Conservation (phyloP, 1,140 invertebrate genomes). For the Leptinotarsa texana region DNA sequence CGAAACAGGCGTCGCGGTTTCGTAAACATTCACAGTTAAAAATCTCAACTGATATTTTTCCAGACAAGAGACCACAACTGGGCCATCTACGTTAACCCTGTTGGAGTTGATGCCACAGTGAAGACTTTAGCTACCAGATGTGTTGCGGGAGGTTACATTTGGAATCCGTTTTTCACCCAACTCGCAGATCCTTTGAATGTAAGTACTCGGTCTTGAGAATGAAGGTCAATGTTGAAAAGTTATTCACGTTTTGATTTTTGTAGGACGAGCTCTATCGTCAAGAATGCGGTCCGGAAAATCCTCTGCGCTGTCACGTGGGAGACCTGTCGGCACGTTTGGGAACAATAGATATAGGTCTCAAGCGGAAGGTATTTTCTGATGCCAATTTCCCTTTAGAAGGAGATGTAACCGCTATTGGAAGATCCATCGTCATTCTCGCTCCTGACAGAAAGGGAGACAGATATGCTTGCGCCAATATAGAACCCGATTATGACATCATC, state of each 20-base stretch:
- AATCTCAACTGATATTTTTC: slow-evolving; percentile 41
- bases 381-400: slow-evolving; percentile 85
- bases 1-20: not conserved
- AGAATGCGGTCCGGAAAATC: slow-evolving; percentile 86
- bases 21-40: not conserved
- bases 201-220: slow-evolving; percentile 48
- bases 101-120: slow-evolving; percentile 89
- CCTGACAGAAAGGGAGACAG: slow-evolving; percentile 71
- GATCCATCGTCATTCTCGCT: slow-evolving; percentile 84
- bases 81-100: slow-evolving; percentile 91
- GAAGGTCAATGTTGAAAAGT: not conserved
- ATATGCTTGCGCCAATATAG: slow-evolving; percentile 89
- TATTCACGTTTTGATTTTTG: not conserved
- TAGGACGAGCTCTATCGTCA: slow-evolving; percentile 81
- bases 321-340: slow-evolving; percentile 85
- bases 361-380: slow-evolving; percentile 80
- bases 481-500: slow-evolving; percentile 87
- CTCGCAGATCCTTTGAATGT: slow-evolving; percentile 87
- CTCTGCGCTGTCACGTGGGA: slow-evolving; percentile 89
- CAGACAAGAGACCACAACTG: slow-evolving; percentile 86
- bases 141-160: slow-evolving; percentile 86
- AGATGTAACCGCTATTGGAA: slow-evolving; percentile 74
- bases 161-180: slow-evolving; percentile 93
- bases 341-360: slow-evolving; percentile 79
- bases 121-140: slow-evolving; percentile 79